Conservation (phyloP, 2,888 invertebrate species). For the Nysson spinosus region DNA sequence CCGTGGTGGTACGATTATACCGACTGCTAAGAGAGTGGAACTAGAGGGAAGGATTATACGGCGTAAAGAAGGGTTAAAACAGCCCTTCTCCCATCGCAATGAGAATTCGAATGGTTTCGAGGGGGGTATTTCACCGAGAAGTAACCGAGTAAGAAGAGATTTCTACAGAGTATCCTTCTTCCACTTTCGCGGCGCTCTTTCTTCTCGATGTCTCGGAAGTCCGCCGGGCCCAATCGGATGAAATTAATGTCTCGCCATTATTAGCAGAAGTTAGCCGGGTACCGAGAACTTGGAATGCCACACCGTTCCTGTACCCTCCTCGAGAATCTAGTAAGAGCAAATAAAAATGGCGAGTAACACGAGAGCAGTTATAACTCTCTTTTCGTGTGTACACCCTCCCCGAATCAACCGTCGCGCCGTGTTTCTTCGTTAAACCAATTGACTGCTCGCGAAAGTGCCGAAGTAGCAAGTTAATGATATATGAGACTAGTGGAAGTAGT, state of each 20-base stretch:
- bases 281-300: slow-evolving; percentile 27
- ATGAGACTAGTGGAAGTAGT: slow-evolving; percentile 37
- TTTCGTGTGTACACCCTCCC: slow-evolving; percentile 19
- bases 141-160: slow-evolving; percentile 17
- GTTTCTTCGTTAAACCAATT: slow-evolving; percentile 66
- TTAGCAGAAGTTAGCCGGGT: slow-evolving; percentile 71
- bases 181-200: slow-evolving; percentile 18
- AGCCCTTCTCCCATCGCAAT: slow-evolving; percentile 33
- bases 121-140: slow-evolving; percentile 20
- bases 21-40: slow-evolving; percentile 42
- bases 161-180: slow-evolving; percentile 32
- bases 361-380: slow-evolving; percentile 57
- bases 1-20: slow-evolving; percentile 57
- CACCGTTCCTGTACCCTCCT: slow-evolving; percentile 20
- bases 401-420: slow-evolving; percentile 38
- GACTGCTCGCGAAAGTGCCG: slow-evolving; percentile 48
- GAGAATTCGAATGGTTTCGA: slow-evolving; percentile 55
- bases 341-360: slow-evolving; percentile 37
- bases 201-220: slow-evolving; percentile 48
- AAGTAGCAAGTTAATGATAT: slow-evolving; percentile 50
- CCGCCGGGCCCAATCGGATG: slow-evolving; percentile 73
- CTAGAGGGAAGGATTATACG: slow-evolving; percentile 63
- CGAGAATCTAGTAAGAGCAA: background rate
- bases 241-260: slow-evolving; percentile 74
- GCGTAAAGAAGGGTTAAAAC: slow-evolving; percentile 67